Conservation (phyloP, 2,113 vertebrate genomes). For the Neolamprologus falcicula region DNA sequence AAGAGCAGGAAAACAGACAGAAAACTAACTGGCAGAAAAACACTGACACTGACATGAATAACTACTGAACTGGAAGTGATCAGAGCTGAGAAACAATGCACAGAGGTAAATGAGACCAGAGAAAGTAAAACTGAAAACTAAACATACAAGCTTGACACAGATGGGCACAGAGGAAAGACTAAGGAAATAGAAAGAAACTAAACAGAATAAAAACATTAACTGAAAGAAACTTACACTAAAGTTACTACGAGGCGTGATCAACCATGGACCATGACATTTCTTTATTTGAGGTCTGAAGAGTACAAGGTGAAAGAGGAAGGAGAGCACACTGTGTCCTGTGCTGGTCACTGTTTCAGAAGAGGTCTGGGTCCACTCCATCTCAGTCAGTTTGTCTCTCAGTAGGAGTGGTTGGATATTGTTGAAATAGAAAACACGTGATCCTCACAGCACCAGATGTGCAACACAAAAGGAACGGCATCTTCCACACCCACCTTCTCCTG, state of each 20-base stretch:
- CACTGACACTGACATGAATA: background rate
- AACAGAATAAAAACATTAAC: background rate
- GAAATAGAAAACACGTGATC: background rate
- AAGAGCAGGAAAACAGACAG: background rate
- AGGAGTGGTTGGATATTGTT: background rate
- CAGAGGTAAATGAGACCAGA: background rate
- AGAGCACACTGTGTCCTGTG: background rate
- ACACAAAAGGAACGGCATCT: background rate
- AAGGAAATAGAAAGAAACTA: background rate
- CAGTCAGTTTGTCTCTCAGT: background rate
- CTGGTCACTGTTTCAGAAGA: background rate
- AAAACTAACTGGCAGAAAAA: background rate
- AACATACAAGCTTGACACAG: background rate
- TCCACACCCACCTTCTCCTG: background rate
- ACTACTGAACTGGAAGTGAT: background rate
- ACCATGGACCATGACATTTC: background rate
- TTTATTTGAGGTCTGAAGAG: background rate
- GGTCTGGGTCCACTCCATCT: background rate
- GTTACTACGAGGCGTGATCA: background rate
- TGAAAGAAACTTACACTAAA: background rate
- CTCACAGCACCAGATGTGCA: background rate
- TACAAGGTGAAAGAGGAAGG: background rate
- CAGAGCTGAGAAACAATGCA: background rate
- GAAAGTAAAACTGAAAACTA: background rate
- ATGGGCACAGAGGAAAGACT: background rate